Evolutionary conservation across 2,113 vertebrate genomes (phyloP).

Genomic region (Camelus bactrianus): DNA sequence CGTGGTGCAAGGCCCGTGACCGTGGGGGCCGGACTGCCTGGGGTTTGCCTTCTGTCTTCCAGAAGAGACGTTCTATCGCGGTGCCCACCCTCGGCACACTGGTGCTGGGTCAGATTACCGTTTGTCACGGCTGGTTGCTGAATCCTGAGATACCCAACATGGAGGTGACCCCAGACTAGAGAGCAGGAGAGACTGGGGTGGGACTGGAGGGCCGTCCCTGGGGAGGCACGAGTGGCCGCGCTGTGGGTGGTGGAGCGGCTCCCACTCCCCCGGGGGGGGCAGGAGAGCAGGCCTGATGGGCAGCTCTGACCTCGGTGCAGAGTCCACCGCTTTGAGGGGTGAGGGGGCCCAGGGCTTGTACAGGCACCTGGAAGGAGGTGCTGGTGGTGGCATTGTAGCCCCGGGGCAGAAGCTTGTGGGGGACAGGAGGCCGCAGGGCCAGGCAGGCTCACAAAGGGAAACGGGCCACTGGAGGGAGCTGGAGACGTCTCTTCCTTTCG

Average conservation of each 20-base stretch:
- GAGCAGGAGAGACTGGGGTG: background rate
- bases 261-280: too few relatives aligned
- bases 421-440: background rate
- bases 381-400: background rate
- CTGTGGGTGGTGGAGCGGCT: background rate
- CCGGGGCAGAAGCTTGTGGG: too few relatives aligned
- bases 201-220: too few relatives aligned
- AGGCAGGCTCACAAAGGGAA: background rate
- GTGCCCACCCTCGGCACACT: background rate
- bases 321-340: too few relatives aligned
- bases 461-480: background rate
- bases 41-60: background rate
- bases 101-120: rapidly evolving
- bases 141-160: background rate
- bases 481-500: rapidly evolving
- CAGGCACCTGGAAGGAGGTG: background rate
- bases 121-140: rapidly evolving
- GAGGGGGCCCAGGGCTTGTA: background rate
- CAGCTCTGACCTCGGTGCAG: background rate
- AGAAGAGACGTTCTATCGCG: background rate
- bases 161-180: background rate
- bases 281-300: background rate
- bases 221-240: background rate
- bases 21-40: rapidly evolving
- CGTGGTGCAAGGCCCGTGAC: rapidly evolving